Evolutionary conservation across 2,888 invertebrate genomes (phyloP).

Genomic region (Gordius sp.): DNA sequence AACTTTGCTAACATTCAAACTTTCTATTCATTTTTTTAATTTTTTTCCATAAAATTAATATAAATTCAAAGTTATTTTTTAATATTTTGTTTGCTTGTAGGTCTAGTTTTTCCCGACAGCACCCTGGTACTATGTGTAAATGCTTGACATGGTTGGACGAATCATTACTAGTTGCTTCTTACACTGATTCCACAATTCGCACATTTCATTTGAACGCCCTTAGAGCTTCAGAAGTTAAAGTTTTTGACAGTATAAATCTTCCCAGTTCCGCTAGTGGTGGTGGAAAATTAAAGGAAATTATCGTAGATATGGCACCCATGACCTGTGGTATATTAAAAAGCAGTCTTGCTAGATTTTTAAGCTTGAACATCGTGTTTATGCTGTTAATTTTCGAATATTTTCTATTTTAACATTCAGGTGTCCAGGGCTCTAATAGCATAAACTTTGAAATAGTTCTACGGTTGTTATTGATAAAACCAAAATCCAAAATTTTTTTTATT

Average conservation of each 20-base stretch:
- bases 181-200: not conserved
- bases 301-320: not conserved
- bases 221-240: not conserved
- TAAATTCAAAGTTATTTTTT: not conserved
- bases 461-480: too few species aligned
- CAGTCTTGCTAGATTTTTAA: too few species aligned
- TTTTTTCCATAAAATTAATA: not conserved
- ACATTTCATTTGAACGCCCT: not conserved
- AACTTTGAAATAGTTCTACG: too few species aligned
- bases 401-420: too few species aligned
- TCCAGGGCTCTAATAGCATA: too few species aligned
- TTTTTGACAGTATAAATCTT: not conserved
- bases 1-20: not conserved
- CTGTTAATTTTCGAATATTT: too few species aligned
- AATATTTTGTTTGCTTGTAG: too few species aligned
- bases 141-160: not conserved
- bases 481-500: too few species aligned
- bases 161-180: not conserved
- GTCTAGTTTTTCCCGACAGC: too few species aligned
- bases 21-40: not conserved
- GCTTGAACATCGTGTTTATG: too few species aligned
- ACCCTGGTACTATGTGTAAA: not conserved
- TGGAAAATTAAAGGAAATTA: too few species aligned
- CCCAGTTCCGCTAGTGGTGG: not conserved
- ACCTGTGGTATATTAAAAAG: too few species aligned